Base-by-base conservation (phyloP, 2,888 invertebrate genomes). In the Ochlodes sylvanus region DNA sequence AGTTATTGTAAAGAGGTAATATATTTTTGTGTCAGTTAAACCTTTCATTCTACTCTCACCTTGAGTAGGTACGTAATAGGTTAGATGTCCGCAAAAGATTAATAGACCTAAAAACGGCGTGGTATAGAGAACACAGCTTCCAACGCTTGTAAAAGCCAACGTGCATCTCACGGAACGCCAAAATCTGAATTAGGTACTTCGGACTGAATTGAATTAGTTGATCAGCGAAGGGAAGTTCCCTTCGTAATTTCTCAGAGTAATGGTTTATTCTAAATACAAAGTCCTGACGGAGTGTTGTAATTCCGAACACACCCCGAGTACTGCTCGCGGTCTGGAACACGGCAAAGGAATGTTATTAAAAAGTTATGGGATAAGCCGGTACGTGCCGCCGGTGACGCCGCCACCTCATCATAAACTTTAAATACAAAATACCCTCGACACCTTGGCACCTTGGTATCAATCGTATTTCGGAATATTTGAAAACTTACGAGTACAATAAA, bases 321-420 rank as follows among this genome's bases (percentile, higher is more conserved):
- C 84, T 85, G 85, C 79, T 84, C 86, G 81, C 79, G 84, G 80
- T 84, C 85, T 85, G 84, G 81, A 82, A 87, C 85, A 86, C 83
- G 78, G 83, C 85, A 82, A 84, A 82, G 85, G 87, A 89, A 91
- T 87, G 88, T 89, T 91, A 92, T 92, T 92, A 92, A 89, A 92
- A 92, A 92, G 91, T 92, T 91, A 88, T 87, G 86, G 88, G 86
- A 90, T 89, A 87, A 89, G 88, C 87, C 79, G 77, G 76, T 83
- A 89, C 88, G 90, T 89, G 90, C 79, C 79, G 79, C 74, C 71
- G 69, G 73, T 77, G 73, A 61, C 81, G 77, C n/a, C 79, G 73
- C 77, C 76, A 75, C 80, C 88, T 87, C 88, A 89, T 90, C 87
- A 89, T 83, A 80, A 90, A 90, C 89, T 92, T 90, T 89, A 88